Evolutionary conservation across 2,888 invertebrate species (phyloP), one percentile per base, ranked within the genome.

Genomic region (Cetonia aurata): DNA sequence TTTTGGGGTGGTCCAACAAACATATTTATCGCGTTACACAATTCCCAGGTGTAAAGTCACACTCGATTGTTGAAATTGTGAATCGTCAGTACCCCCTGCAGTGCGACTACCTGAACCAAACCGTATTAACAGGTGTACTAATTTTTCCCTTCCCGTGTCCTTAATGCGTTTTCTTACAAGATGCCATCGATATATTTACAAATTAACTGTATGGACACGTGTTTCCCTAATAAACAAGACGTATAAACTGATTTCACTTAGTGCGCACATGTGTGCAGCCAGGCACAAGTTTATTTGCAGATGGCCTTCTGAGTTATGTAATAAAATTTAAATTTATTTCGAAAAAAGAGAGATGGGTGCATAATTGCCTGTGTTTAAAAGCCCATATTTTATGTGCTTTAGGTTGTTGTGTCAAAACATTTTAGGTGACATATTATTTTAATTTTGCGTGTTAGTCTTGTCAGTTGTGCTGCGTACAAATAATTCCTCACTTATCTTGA

Each of bases 261-360:
- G 73, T 71, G 37, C 10, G 37, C 37, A 37, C 37, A 37, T 37
- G 37, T 37, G 37, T 8, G 37, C 10, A 37, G 37, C 10, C 62
- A 42, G 15, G 17, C 17, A 65, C 75, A 71, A 25, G 25, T 42
- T 73, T 73, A 75, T 77, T 77, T 78, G 78, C 80, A 80, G 80
- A 80, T 80, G 80, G 78, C 62, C 52, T 69, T 48, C 44, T 46
- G 66, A 50, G 50, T 42, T 37, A 37, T 68, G 41, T 79, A 79
- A 79, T 79, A 75, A 79, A 65, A 80, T 80, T 80, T 76, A 79
- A 81, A 81, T 79, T 79, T 78, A 77, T 77, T 79, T 79, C 75
- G 73, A 77, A n/a, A 72, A 75, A 79, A 78, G 77, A 76, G 77
- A 79, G 59, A 77, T 77, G 72, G 73, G 74, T 75, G 71, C 60